phyloP scores from a whole-genome alignment of 2,113 vertebrate genomes.

The Uria lomvia region DNA sequence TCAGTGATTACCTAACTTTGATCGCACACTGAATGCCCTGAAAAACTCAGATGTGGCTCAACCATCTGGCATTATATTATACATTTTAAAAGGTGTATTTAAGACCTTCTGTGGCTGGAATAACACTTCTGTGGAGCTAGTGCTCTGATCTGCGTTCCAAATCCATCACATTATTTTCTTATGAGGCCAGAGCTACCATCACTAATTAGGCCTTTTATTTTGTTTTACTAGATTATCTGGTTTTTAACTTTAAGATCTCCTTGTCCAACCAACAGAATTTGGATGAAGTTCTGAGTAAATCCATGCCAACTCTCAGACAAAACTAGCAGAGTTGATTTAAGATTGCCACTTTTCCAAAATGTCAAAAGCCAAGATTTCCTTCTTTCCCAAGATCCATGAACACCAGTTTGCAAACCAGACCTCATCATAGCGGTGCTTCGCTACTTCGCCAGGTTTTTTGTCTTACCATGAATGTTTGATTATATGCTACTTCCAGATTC shows the following conservation, averaged over 20 bases:
- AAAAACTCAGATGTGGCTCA: slow-evolving; percentile 40
- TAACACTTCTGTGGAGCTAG: slow-evolving; percentile 44
- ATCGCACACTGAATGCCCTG: not conserved
- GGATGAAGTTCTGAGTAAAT: slow-evolving; percentile 17
- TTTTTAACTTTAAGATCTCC: slow-evolving; percentile 49
- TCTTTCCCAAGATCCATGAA: not conserved
- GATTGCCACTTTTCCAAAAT: not conserved
- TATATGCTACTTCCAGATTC: not conserved
- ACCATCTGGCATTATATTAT: slow-evolving; percentile 43
- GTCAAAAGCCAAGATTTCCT: not conserved
- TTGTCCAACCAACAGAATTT: not conserved
- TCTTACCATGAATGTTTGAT: not conserved
- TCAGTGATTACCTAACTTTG: slow-evolving; percentile 21
- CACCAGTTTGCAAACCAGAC: not conserved
- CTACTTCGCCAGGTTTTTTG: not conserved
- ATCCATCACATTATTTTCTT: slow-evolving; percentile 55
- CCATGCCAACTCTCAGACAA: not conserved
- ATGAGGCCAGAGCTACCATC: slow-evolving; percentile 28
- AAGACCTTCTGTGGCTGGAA: slow-evolving; percentile 51
- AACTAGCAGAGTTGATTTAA: not conserved
- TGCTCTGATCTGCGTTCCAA: slow-evolving; percentile 57
- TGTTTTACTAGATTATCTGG: slow-evolving; percentile 62
- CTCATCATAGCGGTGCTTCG: not conserved
- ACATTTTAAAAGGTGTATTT: slow-evolving; percentile 51
- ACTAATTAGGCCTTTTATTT: slow-evolving; percentile 60